Evolutionary conservation across 2,888 invertebrate species (phyloP).

Genomic region (Apoda limacodes): DNA sequence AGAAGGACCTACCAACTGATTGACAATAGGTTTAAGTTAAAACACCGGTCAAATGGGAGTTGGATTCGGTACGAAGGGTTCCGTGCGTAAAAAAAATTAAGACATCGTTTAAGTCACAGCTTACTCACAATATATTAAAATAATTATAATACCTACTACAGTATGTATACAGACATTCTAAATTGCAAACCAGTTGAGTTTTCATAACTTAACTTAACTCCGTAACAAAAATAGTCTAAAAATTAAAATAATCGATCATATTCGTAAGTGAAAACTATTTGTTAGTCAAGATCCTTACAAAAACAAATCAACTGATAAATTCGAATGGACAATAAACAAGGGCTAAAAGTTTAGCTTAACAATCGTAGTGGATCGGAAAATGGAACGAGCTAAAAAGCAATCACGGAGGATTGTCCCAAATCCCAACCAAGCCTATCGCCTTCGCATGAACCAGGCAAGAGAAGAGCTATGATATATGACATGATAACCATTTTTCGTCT

Average conservation of each 20-base stretch:
- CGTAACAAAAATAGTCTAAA: constrained; percentile 10
- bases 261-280: constrained; percentile 7
- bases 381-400: constrained; percentile 43
- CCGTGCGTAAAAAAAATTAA: no score
- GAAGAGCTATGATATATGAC: constrained; percentile 21
- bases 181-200: constrained; percentile 1
- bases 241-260: constrained; percentile 10
- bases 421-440: constrained; percentile 40
- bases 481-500: constrained; percentile 20
- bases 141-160: no score
- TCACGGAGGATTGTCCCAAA: constrained; percentile 42
- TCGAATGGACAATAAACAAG: no score
- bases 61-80: no score
- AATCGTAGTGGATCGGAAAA: constrained; percentile 36
- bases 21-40: no score
- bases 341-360: no score
- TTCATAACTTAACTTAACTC: constrained; percentile 1
- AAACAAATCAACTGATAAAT: no score
- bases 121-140: no score
- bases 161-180: no score
- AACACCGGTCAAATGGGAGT: no score
- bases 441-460: constrained; percentile 24
- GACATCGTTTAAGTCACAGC: no score
- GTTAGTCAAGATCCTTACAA: constrained; percentile 21
- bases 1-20: no score